Conservation (phyloP, 2,888 invertebrate genomes). For the Bugulina stolonifera region DNA sequence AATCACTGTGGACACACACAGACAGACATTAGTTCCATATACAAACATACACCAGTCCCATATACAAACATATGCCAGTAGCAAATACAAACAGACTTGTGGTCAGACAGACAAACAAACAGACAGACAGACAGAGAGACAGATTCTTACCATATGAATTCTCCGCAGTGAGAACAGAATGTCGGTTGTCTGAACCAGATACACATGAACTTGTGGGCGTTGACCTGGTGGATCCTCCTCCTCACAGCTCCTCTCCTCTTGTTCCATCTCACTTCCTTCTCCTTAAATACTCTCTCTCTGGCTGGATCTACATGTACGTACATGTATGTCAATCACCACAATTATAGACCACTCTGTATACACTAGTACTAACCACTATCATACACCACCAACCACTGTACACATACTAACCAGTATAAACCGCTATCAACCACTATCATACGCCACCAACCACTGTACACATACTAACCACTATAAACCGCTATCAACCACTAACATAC, state of each 20-base stretch:
- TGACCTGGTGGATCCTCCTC: constrained; percentile 90
- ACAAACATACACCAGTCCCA: no score
- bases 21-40: background rate
- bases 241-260: constrained; percentile 95
- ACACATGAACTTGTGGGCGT: constrained; percentile 99
- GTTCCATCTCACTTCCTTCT: constrained; percentile 80
- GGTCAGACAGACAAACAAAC: no score
- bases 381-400: background rate
- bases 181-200: constrained; percentile 97
- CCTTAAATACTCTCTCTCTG: constrained; percentile 74
- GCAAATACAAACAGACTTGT: no score
- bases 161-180: constrained; percentile 97
- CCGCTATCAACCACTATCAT: background rate
- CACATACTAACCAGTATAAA: background rate
- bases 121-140: no score
- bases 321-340: no score
- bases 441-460: background rate
- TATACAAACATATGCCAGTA: no score
- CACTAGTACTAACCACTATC: background rate
- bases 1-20: background rate
- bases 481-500: background rate
- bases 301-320: constrained; percentile 33
- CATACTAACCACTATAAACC: background rate
- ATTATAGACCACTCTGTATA: background rate
- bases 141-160: constrained; percentile 95